These are phyloP conservation scores for Syritta pipiens DNA, from an alignment of 2,888 invertebrate species.

Conservation along the genomic window DNA sequence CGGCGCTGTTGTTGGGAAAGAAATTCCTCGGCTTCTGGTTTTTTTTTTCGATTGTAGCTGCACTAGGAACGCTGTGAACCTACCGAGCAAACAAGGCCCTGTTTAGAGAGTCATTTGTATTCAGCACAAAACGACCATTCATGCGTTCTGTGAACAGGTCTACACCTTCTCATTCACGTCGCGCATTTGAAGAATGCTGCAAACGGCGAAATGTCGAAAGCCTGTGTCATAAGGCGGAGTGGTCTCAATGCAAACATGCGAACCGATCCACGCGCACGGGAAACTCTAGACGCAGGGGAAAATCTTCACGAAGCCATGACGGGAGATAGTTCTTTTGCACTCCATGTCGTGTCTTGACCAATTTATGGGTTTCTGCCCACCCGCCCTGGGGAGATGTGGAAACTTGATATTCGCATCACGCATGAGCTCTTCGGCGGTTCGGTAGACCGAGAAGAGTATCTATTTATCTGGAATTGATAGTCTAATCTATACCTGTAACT, in stretches of 20 bases:
- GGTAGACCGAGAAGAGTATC: conserved; percentile 23
- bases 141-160: conserved; percentile 9
- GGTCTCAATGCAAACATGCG: conserved; percentile 32
- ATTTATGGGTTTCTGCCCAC: conserved; percentile 46
- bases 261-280: conserved; percentile 30
- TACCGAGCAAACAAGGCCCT: neutral
- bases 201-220: conserved; percentile 19
- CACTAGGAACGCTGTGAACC: neutral
- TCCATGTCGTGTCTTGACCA: conserved; percentile 46
- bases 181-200: neutral
- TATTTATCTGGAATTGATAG: conserved; percentile 29
- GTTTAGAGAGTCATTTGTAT: conserved; percentile 41
- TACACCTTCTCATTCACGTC: conserved; percentile 13
- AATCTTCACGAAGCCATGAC: conserved; percentile 58
- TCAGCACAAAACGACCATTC: conserved; percentile 30
- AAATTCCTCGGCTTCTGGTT: neutral
- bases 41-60: neutral
- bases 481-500: conserved; percentile 33
- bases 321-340: conserved; percentile 35
- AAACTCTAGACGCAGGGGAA: conserved; percentile 43
- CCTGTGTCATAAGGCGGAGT: conserved; percentile 36
- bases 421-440: conserved; percentile 16
- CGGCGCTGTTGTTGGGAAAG: neutral
- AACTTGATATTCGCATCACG: conserved; percentile 52
- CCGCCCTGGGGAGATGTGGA: conserved; percentile 14